Evolutionary conservation across 2,113 vertebrate species (phyloP).

Genomic region (Theristicus caerulescens): DNA sequence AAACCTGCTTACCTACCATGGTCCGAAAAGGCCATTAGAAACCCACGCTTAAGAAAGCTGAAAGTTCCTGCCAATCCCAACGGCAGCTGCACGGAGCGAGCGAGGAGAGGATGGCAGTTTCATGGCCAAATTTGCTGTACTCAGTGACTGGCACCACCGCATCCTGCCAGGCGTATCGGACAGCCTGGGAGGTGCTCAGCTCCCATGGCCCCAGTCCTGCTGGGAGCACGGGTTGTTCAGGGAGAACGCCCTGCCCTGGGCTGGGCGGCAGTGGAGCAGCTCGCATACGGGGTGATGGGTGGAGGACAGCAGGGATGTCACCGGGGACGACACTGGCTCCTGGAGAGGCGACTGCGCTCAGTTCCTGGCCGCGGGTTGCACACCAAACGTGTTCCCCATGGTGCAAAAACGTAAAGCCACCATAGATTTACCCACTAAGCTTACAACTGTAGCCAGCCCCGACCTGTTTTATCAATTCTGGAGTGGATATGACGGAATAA

Average conservation of each 20-base stretch:
- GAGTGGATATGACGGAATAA: background rate
- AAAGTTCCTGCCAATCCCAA: slow-evolving; percentile 33
- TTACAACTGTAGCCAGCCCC: background rate
- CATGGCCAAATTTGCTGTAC: background rate
- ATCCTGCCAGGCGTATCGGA: background rate
- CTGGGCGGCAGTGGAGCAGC: accelerated
- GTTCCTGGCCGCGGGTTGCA: background rate
- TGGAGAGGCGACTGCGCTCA: background rate
- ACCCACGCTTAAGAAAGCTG: slow-evolving; percentile 27
- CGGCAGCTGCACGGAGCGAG: background rate
- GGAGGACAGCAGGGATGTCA: background rate
- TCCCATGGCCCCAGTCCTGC: accelerated
- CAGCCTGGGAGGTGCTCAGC: background rate
- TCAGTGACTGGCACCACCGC: background rate
- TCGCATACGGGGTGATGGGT: accelerated
- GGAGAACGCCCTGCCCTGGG: background rate
- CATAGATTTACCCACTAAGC: background rate
- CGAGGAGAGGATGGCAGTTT: accelerated
- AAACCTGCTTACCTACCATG: background rate
- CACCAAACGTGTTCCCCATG: background rate
- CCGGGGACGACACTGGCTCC: accelerated
- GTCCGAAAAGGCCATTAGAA: slow-evolving; percentile 57
- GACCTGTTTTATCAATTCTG: background rate
- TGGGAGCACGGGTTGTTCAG: background rate
- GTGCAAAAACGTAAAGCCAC: background rate